Base-by-base conservation (phyloP, 2,113 vertebrate genomes). In the Pogonocichla stellata region DNA sequence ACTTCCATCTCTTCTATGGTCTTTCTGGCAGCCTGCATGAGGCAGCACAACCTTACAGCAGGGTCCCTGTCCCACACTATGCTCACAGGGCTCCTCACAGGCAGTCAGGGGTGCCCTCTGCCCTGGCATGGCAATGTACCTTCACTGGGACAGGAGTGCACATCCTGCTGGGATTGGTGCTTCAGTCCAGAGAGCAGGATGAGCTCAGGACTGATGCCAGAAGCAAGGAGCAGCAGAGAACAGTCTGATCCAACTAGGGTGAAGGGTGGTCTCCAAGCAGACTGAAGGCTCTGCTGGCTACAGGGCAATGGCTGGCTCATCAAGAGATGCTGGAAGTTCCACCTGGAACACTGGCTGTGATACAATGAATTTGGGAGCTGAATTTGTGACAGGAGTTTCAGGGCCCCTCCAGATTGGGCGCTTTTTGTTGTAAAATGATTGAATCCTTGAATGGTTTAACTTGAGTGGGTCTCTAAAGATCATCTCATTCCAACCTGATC, bases 351-450 rank as follows among this genome's bases (percentile, higher is more conserved):
- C 1, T 22, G 38, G 16, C 54, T 23, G 43, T 23, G 36, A 43
- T 13, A 61, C 6, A 3, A 18, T 25, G 3, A 53, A 20, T 45
- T 23, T 62, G 31, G 24, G 54, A 70, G 7, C 29, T 50, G 43
- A 43, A 18, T 43, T 19, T 43, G 8, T 36, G 6, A 33, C 33
- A 43, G 28, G 33, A 36, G 25, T 53, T 31, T 20, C 25, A 20
- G n/a, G 38, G 10, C 14, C 23, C 6, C 40, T 54, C 29, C 9
- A 2, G 7, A 19, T 2, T 12, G n/a, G 24, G 40, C 2, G 2
- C 3, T 22, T 73, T 19, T 16, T 62, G 6, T 64, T 3, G 3
- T 11, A 23, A 26, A 56, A 64, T 40, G 28, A 54, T 47, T 8
- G 3, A 84, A 47, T 23, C 40, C n/a, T 34, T 56, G 18, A 47